Evolutionary conservation across 2,888 invertebrate genomes (phyloP), one percentile per base, ranked within the genome.

Genomic region (Suillia variegata): DNA sequence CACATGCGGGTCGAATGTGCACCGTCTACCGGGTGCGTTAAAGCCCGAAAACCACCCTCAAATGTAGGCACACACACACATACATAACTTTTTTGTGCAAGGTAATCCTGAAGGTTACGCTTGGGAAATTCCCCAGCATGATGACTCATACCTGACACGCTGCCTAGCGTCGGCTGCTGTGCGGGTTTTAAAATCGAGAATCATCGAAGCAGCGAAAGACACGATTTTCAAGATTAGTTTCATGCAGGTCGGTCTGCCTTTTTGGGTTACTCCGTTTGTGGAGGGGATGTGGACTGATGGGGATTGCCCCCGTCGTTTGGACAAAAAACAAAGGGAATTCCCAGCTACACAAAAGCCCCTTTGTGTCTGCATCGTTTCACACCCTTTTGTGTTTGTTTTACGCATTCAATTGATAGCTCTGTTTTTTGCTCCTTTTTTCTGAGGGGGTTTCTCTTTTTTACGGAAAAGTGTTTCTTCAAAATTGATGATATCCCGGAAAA

Each of bases 151-250:
- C 54, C 42, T 49, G 47, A n/a, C n/a, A n/a, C n/a, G 42, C n/a
- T 8, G 8, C n/a, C 13, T 38, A n/a, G n/a, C 38, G n/a, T 38
- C 18, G 10, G 8, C 18, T 18, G 50, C 24, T 15, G 38, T 38
- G 6, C n/a, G 15, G 8, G 12, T 38, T 4, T 13, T 8, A n/a
- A 38, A 38, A n/a, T 38, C 31, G 38, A n/a, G 38, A 38, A 38
- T 38, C 38, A n/a, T 4, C n/a, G 38, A 38, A 38, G 38, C 38
- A 38, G n/a, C n/a, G n/a, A n/a, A n/a, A 38, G 8, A 73, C 71
- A 73, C 60, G 73, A 73, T 74, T 72, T 74, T 70, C 53, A 68
- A 73, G 75, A 72, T 72, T 73, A 73, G 71, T 70, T 64, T 63
- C 65, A 65, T 73, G 71, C 68, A 64, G 71, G 55, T 67, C 15